Percentiles rank a stretch among this genome's conserved stretches.
Evolutionary conservation across 37 sponge, comb jelly and placozoan genomes (phyloP).

Genomic region (Dysidea cf. avara): DNA sequence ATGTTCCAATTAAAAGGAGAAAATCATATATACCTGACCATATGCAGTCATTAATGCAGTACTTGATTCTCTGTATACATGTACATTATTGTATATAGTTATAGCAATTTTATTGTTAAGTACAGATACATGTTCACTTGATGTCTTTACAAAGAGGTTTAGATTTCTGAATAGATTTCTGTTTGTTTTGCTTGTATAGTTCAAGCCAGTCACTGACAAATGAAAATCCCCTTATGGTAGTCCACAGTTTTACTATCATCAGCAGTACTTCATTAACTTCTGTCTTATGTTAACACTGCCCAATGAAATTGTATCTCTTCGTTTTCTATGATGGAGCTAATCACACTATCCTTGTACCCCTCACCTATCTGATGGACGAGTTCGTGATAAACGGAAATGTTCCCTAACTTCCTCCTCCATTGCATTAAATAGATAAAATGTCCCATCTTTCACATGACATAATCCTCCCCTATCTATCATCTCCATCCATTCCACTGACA

Average conservation of each 20-base stretch:
- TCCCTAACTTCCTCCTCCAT: slow-evolving; percentile 30
- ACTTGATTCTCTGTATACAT: no score
- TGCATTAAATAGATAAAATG: slow-evolving; percentile 14
- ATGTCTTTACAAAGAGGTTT: slow-evolving; percentile 25
- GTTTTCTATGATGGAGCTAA: slow-evolving; percentile 12
- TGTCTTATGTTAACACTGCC: slow-evolving; percentile 9
- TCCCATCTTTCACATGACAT: slow-evolving; percentile 13
- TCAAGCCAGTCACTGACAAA: slow-evolving; percentile 29
- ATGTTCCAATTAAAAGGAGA: slow-evolving; percentile 3
- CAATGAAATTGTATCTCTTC: slow-evolving; percentile 46
- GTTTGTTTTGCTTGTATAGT: slow-evolving; percentile 24
- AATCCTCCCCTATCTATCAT: slow-evolving; percentile 35
- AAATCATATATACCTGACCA: no score
- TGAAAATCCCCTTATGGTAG: slow-evolving; percentile 44
- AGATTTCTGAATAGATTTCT: slow-evolving; percentile 37
- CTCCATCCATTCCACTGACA: slow-evolving; percentile 13
- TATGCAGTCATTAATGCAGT: no score
- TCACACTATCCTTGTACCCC: slow-evolving; percentile 1
- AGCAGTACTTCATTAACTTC: slow-evolving; percentile 9
- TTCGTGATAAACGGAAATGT: no score
- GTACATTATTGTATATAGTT: no score
- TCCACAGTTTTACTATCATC: slow-evolving; percentile 26
- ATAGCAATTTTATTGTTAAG: not conserved
- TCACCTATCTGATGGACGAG: not conserved
- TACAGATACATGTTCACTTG: not conserved